Conservation (phyloP, 2,888 invertebrate species). For the Synanthedon vespiformis region DNA sequence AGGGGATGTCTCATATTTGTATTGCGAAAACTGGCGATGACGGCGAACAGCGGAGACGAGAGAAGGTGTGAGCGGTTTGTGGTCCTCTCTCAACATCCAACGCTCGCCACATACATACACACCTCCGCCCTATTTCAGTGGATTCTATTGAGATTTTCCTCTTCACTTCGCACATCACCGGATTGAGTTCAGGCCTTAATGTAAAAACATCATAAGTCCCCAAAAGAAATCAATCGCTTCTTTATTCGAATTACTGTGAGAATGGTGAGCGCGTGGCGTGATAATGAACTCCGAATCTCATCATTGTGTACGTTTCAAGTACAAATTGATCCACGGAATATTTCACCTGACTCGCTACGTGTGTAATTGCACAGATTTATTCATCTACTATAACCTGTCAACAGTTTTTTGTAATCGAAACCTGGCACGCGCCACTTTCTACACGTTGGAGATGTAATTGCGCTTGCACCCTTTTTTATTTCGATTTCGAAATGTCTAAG, state of each 20-base stretch:
- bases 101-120: too few species aligned
- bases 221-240: too few species aligned
- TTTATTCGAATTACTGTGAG: constrained; percentile 30
- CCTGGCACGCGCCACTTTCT: constrained; percentile 64
- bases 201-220: too few species aligned
- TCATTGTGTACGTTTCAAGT: constrained; percentile 40
- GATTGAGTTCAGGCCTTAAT: too few species aligned
- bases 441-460: constrained; percentile 51
- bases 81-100: too few species aligned
- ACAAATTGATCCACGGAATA: constrained; percentile 58
- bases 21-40: too few species aligned
- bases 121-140: too few species aligned
- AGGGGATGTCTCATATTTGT: too few species aligned
- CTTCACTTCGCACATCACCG: too few species aligned
- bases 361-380: constrained; percentile 64
- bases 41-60: too few species aligned
- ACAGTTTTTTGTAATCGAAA: constrained; percentile 41
- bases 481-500: constrained; percentile 42
- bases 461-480: constrained; percentile 52
- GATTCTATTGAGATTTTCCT: too few species aligned
- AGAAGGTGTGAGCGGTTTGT: too few species aligned
- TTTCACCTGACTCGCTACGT: constrained; percentile 52
- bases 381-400: constrained; percentile 47
- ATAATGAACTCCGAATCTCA: constrained; percentile 48
- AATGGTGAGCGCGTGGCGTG: constrained; percentile 27